These are phyloP conservation scores for Syngnathus scovelli DNA, from an alignment of 2,113 vertebrate genomes.

Conservation along the genomic window DNA sequence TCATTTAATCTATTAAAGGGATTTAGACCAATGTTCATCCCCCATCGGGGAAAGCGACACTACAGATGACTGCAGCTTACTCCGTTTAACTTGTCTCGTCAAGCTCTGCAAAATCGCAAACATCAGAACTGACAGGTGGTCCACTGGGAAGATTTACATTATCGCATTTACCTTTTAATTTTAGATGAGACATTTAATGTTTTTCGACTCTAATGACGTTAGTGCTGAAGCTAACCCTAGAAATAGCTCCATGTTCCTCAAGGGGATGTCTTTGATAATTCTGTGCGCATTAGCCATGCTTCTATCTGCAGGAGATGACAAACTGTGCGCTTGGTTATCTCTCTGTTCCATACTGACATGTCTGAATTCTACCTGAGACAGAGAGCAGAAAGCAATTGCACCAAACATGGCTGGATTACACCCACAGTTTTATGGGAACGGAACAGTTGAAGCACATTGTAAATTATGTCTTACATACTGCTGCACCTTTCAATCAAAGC, in stretches of 20 bases:
- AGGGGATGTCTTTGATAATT: constrained; percentile 34
- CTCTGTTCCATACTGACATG: constrained; percentile 17
- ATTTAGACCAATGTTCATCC: not conserved
- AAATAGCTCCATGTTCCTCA: constrained; percentile 35
- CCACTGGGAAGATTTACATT: not conserved
- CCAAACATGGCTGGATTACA: constrained; percentile 20
- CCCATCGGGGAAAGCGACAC: not conserved
- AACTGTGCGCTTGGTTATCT: constrained; percentile 33
- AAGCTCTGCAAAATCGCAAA: constrained; percentile 10
- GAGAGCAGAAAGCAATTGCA: constrained; percentile 18
- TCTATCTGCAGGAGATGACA: constrained; percentile 24
- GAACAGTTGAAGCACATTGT: constrained; percentile 12
- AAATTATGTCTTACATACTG: constrained; percentile 9
- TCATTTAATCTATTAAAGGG: not conserved
- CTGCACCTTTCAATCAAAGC: not conserved
- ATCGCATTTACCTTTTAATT: constrained; percentile 12
- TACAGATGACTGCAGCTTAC: constrained; percentile 3
- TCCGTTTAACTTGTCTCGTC: constrained; percentile 6
- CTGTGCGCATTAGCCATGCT: constrained; percentile 27
- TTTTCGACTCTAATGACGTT: constrained; percentile 22
- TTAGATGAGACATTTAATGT: constrained; percentile 9
- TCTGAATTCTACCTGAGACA: constrained; percentile 26
- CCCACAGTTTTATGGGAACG: constrained; percentile 11
- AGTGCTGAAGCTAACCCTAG: constrained; percentile 15
- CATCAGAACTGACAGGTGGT: constrained; percentile 14